Percentiles rank a stretch among this genome's conserved stretches.
Evolutionary conservation across 2,888 invertebrate species (phyloP).

Genomic region (Copidosoma aretas): DNA sequence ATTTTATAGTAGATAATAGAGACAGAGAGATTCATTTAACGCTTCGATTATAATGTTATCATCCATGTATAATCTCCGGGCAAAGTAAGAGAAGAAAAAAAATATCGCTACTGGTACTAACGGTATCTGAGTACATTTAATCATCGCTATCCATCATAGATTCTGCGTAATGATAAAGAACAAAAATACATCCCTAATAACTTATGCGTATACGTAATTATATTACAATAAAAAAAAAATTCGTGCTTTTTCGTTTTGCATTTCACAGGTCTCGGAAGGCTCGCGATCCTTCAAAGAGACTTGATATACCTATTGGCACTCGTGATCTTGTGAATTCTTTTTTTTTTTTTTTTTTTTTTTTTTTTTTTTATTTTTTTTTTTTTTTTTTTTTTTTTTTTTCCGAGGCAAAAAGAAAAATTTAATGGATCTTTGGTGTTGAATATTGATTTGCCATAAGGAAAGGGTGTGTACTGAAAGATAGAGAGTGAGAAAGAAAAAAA

Average conservation of each 20-base stretch:
- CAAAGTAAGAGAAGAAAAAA: conserved; percentile 13
- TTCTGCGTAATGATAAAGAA: conserved; percentile 25
- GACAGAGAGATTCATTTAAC: conserved; percentile 17
- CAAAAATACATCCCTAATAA: conserved; percentile 24
- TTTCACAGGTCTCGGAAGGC: conserved; percentile 25
- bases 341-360: neutral
- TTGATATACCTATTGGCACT: conserved; percentile 16
- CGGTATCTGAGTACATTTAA: conserved; percentile 37
- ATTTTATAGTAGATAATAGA: conserved; percentile 24
- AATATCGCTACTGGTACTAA: conserved; percentile 38
- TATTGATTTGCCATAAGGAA: conserved; percentile 13
- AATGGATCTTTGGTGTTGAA: conserved; percentile 13
- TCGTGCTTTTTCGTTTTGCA: conserved; percentile 27
- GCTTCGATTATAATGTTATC: conserved; percentile 21
- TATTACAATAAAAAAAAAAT: neutral
- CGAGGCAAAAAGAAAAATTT: neutral
- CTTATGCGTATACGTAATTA: neutral
- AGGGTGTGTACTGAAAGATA: neutral
- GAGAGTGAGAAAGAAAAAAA: neutral
- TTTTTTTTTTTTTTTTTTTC: conserved; percentile 9
- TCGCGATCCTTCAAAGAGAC: conserved; percentile 10
- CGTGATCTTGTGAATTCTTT: conserved; percentile 27
- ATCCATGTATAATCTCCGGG: conserved; percentile 8
- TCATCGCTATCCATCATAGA: conserved; percentile 29
- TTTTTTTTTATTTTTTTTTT: conserved; percentile 16